Evolutionary conservation across 1,140 invertebrate genomes (phyloP), one percentile per base, ranked within the genome.

Genomic region (Drosophila orena): DNA sequence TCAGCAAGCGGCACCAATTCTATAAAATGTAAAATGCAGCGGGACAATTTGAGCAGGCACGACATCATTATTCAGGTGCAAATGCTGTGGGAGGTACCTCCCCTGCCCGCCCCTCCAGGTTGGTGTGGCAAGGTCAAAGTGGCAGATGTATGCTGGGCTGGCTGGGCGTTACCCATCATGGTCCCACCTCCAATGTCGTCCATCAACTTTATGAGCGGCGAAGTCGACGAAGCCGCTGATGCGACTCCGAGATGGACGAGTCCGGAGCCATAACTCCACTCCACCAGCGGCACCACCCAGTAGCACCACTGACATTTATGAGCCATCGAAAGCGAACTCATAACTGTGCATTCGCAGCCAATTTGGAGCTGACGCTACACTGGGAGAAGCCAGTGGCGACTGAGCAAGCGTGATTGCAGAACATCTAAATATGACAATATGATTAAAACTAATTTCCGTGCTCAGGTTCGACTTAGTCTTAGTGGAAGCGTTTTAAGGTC

Each of bases 31-130:
- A 60, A 60, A 68, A 47, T 30, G 54, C 75, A 58, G 46, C 40
- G 49, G 46, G 54, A 69, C 55, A 71, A 84, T 84, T 84, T 76
- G 46, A 71, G 46, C 50, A 27, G 56, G 49, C 34, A 64, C 49
- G 53, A 56, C 77, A 80, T 64, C 57, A 69, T 79, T 79, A 80
- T 83, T 77, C 55, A 80, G 81, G 68, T 74, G 81, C 56, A 81
- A 85, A 75, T 81, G 72, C 55, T 62, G 56, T 12, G 8, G 8
- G 53, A 49, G 42, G 10, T 10, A 17, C n/a, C 2, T n/a, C n/a
- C n/a, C n/a, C n/a, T n/a, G n/a, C n/a, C n/a, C n/a, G n/a, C n/a
- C n/a, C n/a, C n/a, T n/a, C n/a, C n/a, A n/a, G n/a, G n/a, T n/a
- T n/a, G n/a, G n/a, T n/a, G n/a, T n/a, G n/a, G n/a, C 75, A 65